Evolutionary conservation across 2,888 invertebrate genomes (phyloP).

Genomic region (Agriotes lineatus): DNA sequence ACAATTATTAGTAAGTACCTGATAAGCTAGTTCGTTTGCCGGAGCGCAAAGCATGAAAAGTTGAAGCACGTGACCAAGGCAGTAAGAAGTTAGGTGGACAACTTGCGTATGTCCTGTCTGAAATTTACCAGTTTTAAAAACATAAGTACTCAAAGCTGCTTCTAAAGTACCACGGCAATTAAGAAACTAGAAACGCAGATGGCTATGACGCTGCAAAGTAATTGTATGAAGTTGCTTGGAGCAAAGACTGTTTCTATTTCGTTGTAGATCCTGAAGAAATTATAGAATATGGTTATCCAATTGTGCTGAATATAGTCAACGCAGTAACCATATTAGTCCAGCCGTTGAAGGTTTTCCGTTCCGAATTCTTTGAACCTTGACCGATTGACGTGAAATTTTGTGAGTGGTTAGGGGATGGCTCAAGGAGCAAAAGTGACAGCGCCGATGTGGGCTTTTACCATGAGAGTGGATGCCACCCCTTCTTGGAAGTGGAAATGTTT

Average conservation of each 20-base stretch:
- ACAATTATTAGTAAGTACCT: no score
- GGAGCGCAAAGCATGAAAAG: constrained; percentile 46
- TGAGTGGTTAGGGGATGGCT: no score
- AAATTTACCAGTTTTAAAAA: neutral
- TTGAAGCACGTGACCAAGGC: constrained; percentile 46
- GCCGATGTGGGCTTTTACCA: no score
- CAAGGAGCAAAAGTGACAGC: no score
- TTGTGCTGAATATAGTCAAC: no score
- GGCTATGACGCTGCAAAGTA: constrained; percentile 44
- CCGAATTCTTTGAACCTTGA: no score
- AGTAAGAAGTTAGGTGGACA: constrained; percentile 39
- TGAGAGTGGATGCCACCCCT: no score
- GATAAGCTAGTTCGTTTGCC: constrained; percentile 46
- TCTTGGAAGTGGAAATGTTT: no score
- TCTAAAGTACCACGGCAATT: constrained; percentile 21
- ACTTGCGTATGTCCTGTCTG: neutral
- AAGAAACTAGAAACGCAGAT: constrained; percentile 48
- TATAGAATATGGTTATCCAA: no score
- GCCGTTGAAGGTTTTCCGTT: no score
- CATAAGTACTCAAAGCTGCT: neutral
- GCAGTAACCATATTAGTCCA: no score
- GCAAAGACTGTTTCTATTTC: constrained; percentile 45
- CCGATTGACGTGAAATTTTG: no score
- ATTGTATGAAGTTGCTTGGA: constrained; percentile 42
- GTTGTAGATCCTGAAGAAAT: constrained; percentile 41